Conservation (phyloP, 2,797 vertebrate species). For the Tokudaia muenninki region DNA sequence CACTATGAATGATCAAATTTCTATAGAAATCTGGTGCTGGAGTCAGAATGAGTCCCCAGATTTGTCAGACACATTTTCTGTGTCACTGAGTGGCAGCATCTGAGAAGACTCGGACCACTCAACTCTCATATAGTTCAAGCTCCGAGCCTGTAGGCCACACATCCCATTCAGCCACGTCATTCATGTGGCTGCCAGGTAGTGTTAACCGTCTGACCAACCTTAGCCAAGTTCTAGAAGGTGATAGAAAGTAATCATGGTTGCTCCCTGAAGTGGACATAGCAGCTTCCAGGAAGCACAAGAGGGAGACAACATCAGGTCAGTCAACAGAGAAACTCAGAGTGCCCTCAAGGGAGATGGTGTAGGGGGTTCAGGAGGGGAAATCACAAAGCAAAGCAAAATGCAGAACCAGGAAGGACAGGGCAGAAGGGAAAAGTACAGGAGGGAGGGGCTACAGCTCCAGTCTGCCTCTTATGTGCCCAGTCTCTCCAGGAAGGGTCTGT, state of each 20-base stretch:
- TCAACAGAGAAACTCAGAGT: not conserved
- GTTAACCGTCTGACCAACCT: not conserved
- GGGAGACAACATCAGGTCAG: not conserved
- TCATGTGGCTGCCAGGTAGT: not conserved
- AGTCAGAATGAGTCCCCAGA: not conserved
- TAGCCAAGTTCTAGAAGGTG: not conserved
- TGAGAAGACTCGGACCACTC: not conserved
- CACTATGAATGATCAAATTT: not conserved
- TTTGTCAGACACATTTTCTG: not conserved
- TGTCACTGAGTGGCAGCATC: not conserved
- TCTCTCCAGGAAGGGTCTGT: not conserved
- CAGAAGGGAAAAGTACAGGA: not conserved
- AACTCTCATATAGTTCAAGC: too few species aligned
- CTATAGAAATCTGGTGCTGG: not conserved
- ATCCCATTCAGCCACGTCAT: not conserved
- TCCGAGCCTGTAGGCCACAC: not conserved
- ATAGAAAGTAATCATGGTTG: not conserved
- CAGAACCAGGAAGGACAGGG: not conserved
- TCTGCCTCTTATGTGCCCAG: not conserved
- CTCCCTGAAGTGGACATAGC: not conserved
- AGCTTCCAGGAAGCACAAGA: too few species aligned
- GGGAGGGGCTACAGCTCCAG: too few species aligned
- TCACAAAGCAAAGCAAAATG: not conserved
- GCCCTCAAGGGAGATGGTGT: not conserved
- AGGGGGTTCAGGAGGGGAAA: too few species aligned